Percentiles rank a stretch among this genome's conserved stretches.
Conservation (phyloP, 2,888 invertebrate genomes). For the Archaeoteleia sp. region DNA sequence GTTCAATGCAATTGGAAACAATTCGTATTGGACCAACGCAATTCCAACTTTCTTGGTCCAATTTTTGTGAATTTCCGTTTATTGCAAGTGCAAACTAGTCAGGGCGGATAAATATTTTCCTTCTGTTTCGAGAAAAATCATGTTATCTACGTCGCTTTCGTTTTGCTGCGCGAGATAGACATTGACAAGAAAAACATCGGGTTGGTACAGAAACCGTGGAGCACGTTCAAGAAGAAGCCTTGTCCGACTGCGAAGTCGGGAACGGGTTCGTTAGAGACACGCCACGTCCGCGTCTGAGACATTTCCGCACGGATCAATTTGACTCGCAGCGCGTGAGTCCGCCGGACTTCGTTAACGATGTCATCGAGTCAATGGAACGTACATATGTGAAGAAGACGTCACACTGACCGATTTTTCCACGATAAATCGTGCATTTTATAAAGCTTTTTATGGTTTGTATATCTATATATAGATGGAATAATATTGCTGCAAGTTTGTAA, state of each 20-base stretch:
- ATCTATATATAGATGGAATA: no score
- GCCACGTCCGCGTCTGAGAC: no score
- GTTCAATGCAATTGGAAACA: no score
- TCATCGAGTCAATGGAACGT: constrained; percentile 14
- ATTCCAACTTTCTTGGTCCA: no score
- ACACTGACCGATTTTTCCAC: no score
- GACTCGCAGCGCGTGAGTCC: constrained; percentile 15
- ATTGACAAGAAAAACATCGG: constrained; percentile 7
- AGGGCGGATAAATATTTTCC: constrained; percentile 21
- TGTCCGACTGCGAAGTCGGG: background rate
- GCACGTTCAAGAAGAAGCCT: constrained; percentile 12
- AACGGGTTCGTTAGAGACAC: constrained; percentile 30
- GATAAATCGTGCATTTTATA: no score
- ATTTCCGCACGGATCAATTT: constrained; percentile 16
- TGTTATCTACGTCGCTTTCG: constrained; percentile 12
- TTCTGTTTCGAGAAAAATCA: constrained; percentile 10
- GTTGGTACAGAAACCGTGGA: background rate
- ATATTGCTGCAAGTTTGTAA: no score
- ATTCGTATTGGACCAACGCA: no score
- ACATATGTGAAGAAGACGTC: no score
- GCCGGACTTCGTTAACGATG: constrained; percentile 32
- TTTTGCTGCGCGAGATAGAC: constrained; percentile 14
- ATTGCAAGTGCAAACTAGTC: constrained; percentile 1
- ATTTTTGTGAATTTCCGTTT: no score
- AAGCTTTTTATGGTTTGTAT: no score